Evolutionary conservation across 2,888 invertebrate genomes (phyloP), one percentile per base, ranked within the genome.

Genomic region (Drosophila pseudotalamancana): DNA sequence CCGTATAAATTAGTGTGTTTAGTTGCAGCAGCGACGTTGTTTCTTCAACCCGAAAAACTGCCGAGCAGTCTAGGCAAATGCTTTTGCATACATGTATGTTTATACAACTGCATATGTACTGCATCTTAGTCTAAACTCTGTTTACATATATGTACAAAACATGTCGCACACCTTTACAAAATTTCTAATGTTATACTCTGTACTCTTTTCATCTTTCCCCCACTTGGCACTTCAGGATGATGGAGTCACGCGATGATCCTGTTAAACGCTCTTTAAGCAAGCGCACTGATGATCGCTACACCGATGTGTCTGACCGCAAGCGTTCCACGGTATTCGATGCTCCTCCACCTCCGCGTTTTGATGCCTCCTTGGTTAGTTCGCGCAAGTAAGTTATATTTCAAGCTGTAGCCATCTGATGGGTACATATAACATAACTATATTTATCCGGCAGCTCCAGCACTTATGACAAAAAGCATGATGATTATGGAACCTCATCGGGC

Each of bases 331-430:
- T 72, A 6, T 90, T 91, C 64, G 91, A 91, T 60, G 91, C 91
- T n/a, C 92, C 92, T 32, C 92, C 92, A 14, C 91, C 92, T 14
- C 92, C 92, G 5, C 85, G 91, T 57, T 92, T 92, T 70, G 92
- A 92, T 79, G 77, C 91, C 3, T 84, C 88, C 18, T 77, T 91
- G 66, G 88, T 89, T 8, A 51, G 87, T 54, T 83, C 90, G n/a
- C 90, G 90, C 88, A 90, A 86, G 89, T 89, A 61, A 62, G 70
- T 53, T 27, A 18, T 1, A 4, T 1, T 5, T 18, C 19, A 4
- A 8, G 12, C 14, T 11, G 19, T 40, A 14, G 25, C 3, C n/a
- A 6, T 1, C 1, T n/a, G 11, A n/a, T 19, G 0, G 0, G 3
- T 39, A 21, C 12, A 3, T n/a, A 21, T 35, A 18, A 4, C 12